These are phyloP conservation scores for Pagrus major DNA, from an alignment of 2,113 vertebrate genomes.

Conservation along the genomic window DNA sequence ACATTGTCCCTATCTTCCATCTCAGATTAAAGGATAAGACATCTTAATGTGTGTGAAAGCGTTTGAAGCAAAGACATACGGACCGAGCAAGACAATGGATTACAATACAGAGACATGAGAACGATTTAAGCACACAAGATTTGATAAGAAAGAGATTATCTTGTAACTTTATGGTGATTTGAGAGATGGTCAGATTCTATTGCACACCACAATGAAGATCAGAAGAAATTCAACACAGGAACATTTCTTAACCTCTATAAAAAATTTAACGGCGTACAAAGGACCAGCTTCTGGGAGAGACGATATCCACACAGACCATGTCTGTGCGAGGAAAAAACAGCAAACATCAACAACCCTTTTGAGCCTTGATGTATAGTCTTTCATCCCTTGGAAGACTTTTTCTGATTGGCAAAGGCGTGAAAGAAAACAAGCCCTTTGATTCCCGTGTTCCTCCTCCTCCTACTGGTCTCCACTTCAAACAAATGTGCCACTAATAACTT, in stretches of 20 bases:
- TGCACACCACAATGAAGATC: neutral
- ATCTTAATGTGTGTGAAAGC: constrained; percentile 5
- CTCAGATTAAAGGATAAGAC: constrained; percentile 1
- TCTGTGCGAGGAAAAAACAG: neutral
- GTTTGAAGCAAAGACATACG: constrained; percentile 13
- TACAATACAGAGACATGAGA: neutral
- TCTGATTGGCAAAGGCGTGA: constrained; percentile 23
- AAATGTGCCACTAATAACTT: constrained; percentile 60
- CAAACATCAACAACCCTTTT: constrained; percentile 11
- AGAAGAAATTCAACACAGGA: neutral
- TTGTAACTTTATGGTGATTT: neutral
- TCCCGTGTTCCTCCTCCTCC: constrained; percentile 18
- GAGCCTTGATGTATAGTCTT: constrained; percentile 40
- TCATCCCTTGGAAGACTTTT: constrained; percentile 23
- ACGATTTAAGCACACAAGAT: neutral
- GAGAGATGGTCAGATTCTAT: neutral
- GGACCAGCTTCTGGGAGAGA: neutral
- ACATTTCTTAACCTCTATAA: neutral
- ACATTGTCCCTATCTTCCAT: neutral
- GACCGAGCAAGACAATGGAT: neutral
- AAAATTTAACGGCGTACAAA: neutral
- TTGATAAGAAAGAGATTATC: constrained; percentile 6
- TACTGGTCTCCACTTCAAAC: constrained; percentile 49
- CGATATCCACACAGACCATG: neutral
- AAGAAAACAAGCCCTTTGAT: constrained; percentile 42